A percentile compares a stretch with the other conserved stretches of the same genome.
These are phyloP conservation scores for Trigoniulus corallinus DNA, from an alignment of 1,140 invertebrate species.

Conservation along the genomic window DNA sequence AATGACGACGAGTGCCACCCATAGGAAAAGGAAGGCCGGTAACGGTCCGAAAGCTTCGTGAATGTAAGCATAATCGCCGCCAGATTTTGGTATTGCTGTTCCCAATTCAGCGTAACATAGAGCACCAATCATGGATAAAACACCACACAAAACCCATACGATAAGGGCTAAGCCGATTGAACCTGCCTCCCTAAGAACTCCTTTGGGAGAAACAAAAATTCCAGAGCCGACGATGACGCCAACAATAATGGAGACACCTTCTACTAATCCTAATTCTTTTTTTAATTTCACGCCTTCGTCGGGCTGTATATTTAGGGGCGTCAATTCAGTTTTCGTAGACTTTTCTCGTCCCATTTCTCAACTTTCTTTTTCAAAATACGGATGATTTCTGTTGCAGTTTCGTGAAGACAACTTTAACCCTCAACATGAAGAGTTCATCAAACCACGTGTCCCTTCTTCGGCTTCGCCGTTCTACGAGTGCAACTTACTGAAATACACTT, in stretches of 20 bases:
- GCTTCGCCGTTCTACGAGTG: no score
- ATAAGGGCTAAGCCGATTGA: slow-evolving; percentile 76
- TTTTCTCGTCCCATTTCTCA: no score
- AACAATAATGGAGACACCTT: slow-evolving; percentile 81
- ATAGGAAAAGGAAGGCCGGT: slow-evolving; percentile 77
- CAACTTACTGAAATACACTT: no score
- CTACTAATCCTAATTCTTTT: slow-evolving; percentile 69
- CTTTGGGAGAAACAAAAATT: slow-evolving; percentile 93
- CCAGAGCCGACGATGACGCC: slow-evolving; percentile 80
- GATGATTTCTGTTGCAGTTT: no score
- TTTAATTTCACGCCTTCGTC: slow-evolving; percentile 38
- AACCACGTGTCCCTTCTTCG: no score
- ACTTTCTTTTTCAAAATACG: no score
- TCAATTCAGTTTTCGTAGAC: no score
- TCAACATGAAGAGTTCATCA: no score
- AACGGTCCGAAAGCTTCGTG: slow-evolving; percentile 74
- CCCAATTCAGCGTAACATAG: slow-evolving; percentile 8
- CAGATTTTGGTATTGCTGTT: slow-evolving; percentile 20
- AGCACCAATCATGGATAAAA: slow-evolving; percentile 84
- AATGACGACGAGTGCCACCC: slow-evolving; percentile 42
- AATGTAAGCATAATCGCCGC: slow-evolving; percentile 87
- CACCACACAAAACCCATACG: slow-evolving; percentile 78
- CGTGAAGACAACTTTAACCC: no score
- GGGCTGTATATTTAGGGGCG: no score
- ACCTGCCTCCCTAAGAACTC: slow-evolving; percentile 66